Evolutionary conservation across 2,888 invertebrate species (phyloP), one percentile per base, ranked within the genome.

Genomic region (Agelastica alni): DNA sequence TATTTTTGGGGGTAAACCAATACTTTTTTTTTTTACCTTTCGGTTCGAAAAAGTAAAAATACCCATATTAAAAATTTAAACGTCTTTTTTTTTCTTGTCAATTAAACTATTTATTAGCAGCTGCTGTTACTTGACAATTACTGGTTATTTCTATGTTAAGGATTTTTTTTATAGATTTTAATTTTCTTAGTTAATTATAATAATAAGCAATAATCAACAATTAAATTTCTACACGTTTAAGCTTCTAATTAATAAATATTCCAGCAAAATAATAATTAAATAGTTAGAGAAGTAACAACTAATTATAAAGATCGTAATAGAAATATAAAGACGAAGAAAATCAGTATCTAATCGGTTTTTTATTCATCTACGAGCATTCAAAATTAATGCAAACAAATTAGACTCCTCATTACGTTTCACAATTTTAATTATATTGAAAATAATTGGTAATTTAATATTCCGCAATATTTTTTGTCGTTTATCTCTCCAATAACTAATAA

Each of bases 361-460:
- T 45, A 26, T 48, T 49, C n/a, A 37, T 47, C 39, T 10, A 39
- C 47, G 16, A 16, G 10, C 34, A 4, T 34, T 13, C 22, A 44
- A 48, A 48, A 48, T 48, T 39, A 31, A 48, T 20, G n/a, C 41
- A 6, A 41, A 22, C 43, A 48, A 42, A 53, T 36, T 43, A 30
- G 48, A 30, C 39, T 48, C 30, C 43, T 53, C 53, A 43, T 53
- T 53, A 48, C 26, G 28, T 34, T 36, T 22, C 17, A 46, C 45
- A 16, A 48, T 53, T 53, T 53, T 53, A 53, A 53, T 53, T 47
- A 48, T n/a, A n/a, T 48, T 26, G 47, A 48, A 48, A 43, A 47
- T 53, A 53, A 53, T 53, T 53, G 31, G 48, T 36, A 36, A 53
- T 53, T 53, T 26, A 31, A 43, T 53, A 53, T 53, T 53, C 53